These are phyloP conservation scores for Chelmon rostratus DNA, from an alignment of 2,797 vertebrate species.

Conservation along the genomic window DNA sequence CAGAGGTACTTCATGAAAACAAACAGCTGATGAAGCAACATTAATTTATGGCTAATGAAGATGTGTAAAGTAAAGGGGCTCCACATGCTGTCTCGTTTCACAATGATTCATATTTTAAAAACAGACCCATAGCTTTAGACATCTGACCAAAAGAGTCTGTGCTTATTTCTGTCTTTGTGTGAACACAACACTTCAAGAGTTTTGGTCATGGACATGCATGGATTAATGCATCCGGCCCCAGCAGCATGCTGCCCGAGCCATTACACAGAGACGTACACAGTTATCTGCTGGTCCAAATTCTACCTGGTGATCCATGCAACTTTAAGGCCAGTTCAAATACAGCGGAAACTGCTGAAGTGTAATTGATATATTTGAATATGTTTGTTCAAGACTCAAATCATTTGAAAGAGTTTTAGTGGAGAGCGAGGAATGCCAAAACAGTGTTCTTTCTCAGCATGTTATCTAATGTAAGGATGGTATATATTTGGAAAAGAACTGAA, in stretches of 20 bases:
- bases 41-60: neutral
- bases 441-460: constrained; percentile 14
- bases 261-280: neutral
- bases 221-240: neutral
- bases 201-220: neutral
- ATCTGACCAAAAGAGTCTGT: neutral
- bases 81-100: neutral
- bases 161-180: neutral
- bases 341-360: neutral
- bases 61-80: neutral
- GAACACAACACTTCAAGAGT: neutral
- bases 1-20: too few species aligned
- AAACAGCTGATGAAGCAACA: neutral
- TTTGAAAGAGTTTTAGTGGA: neutral
- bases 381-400: neutral
- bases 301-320: neutral
- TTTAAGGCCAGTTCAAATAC: neutral
- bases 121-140: neutral
- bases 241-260: neutral
- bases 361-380: neutral
- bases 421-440: neutral
- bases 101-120: neutral
- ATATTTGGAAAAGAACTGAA: constrained; percentile 42
- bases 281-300: neutral
- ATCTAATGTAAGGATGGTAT: constrained; percentile 28